Evolutionary conservation across 2,888 invertebrate genomes (phyloP).

Genomic region (Lasius fuliginosus): DNA sequence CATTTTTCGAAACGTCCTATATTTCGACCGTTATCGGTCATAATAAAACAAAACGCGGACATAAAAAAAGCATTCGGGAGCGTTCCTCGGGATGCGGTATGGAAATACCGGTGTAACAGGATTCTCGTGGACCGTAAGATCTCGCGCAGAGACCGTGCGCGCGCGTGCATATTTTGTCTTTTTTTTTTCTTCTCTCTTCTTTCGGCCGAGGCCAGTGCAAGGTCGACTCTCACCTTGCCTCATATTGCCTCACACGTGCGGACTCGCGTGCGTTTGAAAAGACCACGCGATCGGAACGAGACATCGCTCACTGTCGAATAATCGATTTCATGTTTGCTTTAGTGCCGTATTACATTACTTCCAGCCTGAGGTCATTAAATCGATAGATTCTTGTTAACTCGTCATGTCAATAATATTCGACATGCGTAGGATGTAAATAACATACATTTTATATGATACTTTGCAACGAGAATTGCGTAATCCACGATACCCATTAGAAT

Average conservation of each 20-base stretch:
- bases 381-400: conserved; percentile 6
- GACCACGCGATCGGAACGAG: conserved; percentile 15
- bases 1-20: background rate
- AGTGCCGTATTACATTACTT: background rate
- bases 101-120: conserved; percentile 83
- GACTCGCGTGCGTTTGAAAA: conserved; percentile 15
- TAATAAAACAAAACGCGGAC: conserved; percentile 47
- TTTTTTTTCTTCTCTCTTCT: conserved; percentile 60
- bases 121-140: conserved; percentile 81
- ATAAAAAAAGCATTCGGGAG: conserved; percentile 55
- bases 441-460: background rate
- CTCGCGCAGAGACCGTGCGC: conserved; percentile 63
- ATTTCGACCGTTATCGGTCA: conserved; percentile 1
- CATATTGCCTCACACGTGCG: conserved; percentile 40
- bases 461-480: background rate
- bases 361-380: background rate
- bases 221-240: conserved; percentile 72
- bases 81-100: conserved; percentile 66
- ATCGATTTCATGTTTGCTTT: conserved; percentile 1
- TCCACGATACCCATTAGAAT: background rate
- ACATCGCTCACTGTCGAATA: background rate
- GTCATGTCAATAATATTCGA: background rate
- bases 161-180: conserved; percentile 26
- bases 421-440: background rate
- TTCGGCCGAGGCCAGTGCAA: conserved; percentile 77